Base-by-base conservation (phyloP, 1,140 invertebrate species). In the Aradophagus sp. region DNA sequence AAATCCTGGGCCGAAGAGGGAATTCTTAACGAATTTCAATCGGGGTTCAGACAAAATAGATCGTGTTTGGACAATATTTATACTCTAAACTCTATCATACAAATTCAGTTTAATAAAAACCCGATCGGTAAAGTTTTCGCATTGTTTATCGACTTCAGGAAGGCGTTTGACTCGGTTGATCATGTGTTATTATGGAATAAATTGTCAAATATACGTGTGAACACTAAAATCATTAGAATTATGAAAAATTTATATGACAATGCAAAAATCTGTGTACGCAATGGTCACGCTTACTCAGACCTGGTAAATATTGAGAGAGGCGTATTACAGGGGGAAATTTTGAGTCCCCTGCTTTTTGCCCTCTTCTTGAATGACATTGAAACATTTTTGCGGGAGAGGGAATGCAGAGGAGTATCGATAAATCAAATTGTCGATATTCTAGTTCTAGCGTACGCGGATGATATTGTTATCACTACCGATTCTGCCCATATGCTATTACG, bases 1-100 rank as follows among this genome's bases (percentile, higher is more conserved):
- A 13, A 34, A 4, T 8, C 5, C 10, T 34, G 31, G 31, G 31
- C 31, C 2, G 12, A 12, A 12, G 3, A 4, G 4, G 5, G 4
- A 34, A 34, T 13, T 4, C 7, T 6, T 26, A 2, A 11, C 38
- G 20, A 26, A 26, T 41, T 41, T 14, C 20, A 41, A 27, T 12
- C 38, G 1, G 38, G 38, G 0, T 41, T 41, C 16, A 6, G 38
- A 14, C 1, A 5, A 8, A 5, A 10, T 6, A 26, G 38, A 14
- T 12, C 10, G 5, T 41, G 38, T 12, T 3, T 27, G 2, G 20
- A 26, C 27, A 41, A 41, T 10, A 41, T 26, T 27, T 41, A n/a
- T 26, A 27, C 38, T 2, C 8, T 41, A 10, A 41, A 14, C 3
- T 6, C 38, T 6, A 1, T 41, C 1, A 41, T 41, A 7, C 19